phyloP scores from a whole-genome alignment of 1,140 invertebrate species.

The Cepaea nemoralis region DNA sequence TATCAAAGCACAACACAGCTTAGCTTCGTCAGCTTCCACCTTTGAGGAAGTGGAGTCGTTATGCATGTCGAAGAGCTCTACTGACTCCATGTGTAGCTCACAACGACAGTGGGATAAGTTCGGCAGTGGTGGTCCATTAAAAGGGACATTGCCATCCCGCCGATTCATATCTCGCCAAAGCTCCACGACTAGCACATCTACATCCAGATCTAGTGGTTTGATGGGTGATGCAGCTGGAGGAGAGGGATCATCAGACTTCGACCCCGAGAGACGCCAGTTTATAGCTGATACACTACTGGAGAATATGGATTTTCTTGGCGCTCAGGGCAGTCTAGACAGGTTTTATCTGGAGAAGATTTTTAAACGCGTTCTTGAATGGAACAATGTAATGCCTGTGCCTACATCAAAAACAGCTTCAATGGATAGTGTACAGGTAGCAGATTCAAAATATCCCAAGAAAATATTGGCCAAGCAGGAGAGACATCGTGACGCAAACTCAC shows the following conservation, averaged over 20 bases:
- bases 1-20: neutral
- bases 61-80: constrained; percentile 45
- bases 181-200: constrained; percentile 47
- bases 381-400: constrained; percentile 31
- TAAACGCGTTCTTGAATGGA: constrained; percentile 43
- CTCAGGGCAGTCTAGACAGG: constrained; percentile 40
- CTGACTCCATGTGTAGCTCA: constrained; percentile 34
- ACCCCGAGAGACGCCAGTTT: neutral
- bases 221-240: neutral
- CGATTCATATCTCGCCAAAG: constrained; percentile 43
- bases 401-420: neutral
- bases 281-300: constrained; percentile 29
- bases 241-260: constrained; percentile 4
- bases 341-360: constrained; percentile 44
- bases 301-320: constrained; percentile 42
- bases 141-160: neutral
- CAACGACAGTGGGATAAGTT: neutral
- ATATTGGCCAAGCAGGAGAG: neutral
- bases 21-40: constrained; percentile 36
- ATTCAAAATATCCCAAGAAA: neutral
- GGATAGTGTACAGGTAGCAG: neutral
- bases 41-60: constrained; percentile 51
- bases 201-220: constrained; percentile 37
- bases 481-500: neutral
- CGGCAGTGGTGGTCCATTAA: neutral